Evolutionary conservation across 2,797 vertebrate genomes (phyloP).

Genomic region (Ciconia nigra): DNA sequence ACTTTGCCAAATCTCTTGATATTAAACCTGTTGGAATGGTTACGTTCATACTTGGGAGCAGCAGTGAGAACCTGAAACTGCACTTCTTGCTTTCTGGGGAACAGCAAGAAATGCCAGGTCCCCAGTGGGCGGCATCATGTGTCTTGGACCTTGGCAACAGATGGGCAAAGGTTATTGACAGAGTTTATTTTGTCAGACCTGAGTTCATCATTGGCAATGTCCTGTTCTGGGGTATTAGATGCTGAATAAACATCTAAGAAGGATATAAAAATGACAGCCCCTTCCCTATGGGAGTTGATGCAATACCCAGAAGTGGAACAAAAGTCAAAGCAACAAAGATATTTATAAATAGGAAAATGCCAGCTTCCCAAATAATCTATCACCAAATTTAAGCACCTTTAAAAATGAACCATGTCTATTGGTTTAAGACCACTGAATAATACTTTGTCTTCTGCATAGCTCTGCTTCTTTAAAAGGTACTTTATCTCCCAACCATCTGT

Average conservation of each 20-base stretch:
- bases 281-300: background rate
- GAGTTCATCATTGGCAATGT: background rate
- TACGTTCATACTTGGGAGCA: background rate
- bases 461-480: background rate
- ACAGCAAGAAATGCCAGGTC: background rate
- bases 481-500: background rate
- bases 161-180: background rate
- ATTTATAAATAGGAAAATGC: slow-evolving; percentile 8
- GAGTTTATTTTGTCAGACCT: background rate
- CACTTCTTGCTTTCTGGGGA: background rate
- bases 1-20: background rate
- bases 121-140: background rate
- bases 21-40: background rate
- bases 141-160: background rate
- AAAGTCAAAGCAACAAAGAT: slow-evolving; percentile 6
- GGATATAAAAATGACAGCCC: background rate
- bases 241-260: slow-evolving; percentile 11
- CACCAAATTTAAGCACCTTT: background rate
- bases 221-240: background rate
- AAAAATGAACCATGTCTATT: background rate
- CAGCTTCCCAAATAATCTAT: background rate
- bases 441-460: background rate
- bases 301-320: background rate
- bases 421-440: background rate
- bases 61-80: background rate